Evolutionary conservation across 1,140 invertebrate genomes (phyloP).

Genomic region (Paramacrobiotus metropolitanus): DNA sequence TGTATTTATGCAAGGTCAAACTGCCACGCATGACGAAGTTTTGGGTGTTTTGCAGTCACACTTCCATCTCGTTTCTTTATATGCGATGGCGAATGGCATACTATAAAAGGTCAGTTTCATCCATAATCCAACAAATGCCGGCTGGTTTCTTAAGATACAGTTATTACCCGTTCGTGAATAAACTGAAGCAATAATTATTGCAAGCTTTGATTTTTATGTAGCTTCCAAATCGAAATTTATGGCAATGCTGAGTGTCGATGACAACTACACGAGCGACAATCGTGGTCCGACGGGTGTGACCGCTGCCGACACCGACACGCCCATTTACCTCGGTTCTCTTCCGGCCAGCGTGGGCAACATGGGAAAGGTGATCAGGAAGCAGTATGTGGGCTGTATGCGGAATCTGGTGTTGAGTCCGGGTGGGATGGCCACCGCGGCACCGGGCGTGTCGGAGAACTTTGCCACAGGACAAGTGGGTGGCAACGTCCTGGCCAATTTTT

Average conservation of each 20-base stretch:
- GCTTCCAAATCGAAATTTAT: constrained; percentile 59
- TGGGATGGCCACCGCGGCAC: too few relatives aligned
- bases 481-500: background rate
- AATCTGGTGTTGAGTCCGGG: constrained; percentile 19
- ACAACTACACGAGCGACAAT: constrained; percentile 35
- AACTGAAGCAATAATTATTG: too few relatives aligned
- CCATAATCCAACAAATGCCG: too few relatives aligned
- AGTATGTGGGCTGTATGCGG: constrained; percentile 56
- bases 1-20: too few relatives aligned
- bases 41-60: too few relatives aligned
- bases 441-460: constrained; percentile 18
- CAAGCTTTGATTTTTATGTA: constrained; percentile 33
- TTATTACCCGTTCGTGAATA: too few relatives aligned
- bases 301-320: constrained; percentile 50
- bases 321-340: constrained; percentile 49
- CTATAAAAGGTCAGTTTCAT: constrained; percentile 56
- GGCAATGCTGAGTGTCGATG: constrained; percentile 52
- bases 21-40: too few relatives aligned
- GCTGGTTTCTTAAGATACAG: too few relatives aligned
- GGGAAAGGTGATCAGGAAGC: constrained; percentile 23
- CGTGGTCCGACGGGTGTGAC: constrained; percentile 36
- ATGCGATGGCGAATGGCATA: constrained; percentile 85
- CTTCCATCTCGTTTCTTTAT: constrained; percentile 41
- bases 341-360: constrained; percentile 37
- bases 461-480: background rate